Evolutionary conservation across 2,888 invertebrate species (phyloP).

Genomic region (Andrena chrysosceles): DNA sequence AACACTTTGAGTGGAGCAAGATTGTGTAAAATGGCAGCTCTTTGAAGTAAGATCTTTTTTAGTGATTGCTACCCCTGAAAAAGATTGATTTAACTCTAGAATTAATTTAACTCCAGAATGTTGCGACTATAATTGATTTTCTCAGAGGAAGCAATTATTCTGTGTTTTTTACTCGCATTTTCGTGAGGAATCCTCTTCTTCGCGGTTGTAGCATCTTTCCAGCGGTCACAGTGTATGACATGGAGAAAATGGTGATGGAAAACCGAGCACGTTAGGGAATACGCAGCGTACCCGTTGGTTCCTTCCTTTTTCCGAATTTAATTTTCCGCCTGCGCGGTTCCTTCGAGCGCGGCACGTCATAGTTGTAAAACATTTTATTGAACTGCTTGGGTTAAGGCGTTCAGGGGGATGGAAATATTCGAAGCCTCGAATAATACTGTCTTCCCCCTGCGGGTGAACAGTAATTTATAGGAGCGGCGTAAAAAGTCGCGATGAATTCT

Average conservation of each 20-base stretch:
- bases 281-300: neutral
- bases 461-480: slow-evolving; percentile 30
- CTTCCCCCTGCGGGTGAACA: slow-evolving; percentile 13
- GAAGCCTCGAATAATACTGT: slow-evolving; percentile 47
- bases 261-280: neutral
- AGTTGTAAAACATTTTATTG: slow-evolving; percentile 66
- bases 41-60: too few species aligned
- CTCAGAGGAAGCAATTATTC: too few species aligned
- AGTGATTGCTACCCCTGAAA: too few species aligned
- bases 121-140: too few species aligned
- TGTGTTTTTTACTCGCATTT: neutral
- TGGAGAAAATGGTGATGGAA: slow-evolving; percentile 4
- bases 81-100: too few species aligned
- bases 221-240: slow-evolving; percentile 5
- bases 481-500: slow-evolving; percentile 57
- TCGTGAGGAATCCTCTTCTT: neutral
- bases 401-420: slow-evolving; percentile 40
- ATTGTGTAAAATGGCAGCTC: too few species aligned
- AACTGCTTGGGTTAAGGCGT: slow-evolving; percentile 35
- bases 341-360: slow-evolving; percentile 39
- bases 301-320: slow-evolving; percentile 48
- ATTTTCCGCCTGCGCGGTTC: slow-evolving; percentile 48
- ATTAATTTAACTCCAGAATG: too few species aligned
- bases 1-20: too few species aligned
- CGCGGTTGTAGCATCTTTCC: neutral